Conservation (phyloP, 35 echinoderm and acorn worm species). For the Diadema setosum region DNA sequence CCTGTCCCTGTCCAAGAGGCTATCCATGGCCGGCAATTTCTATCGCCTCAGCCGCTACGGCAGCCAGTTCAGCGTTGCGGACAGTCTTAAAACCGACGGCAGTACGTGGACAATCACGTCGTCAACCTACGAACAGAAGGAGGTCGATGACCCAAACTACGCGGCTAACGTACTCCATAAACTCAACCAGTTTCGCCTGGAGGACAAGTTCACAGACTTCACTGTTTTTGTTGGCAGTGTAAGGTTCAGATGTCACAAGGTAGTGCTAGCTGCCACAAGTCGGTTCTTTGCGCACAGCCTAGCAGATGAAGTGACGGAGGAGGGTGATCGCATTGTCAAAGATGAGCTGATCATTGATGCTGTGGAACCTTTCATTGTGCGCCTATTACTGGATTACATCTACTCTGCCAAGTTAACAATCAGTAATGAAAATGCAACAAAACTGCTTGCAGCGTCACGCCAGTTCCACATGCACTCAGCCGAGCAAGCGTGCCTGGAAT, state of each 20-base stretch:
- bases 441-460: constrained; percentile 62
- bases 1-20: constrained; percentile 65
- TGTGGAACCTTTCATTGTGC: constrained; percentile 69
- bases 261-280: constrained; percentile 84
- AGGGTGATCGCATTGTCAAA: constrained; percentile 50
- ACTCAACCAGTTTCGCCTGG: constrained; percentile 54
- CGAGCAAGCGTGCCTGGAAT: constrained; percentile 87
- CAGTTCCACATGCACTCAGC: constrained; percentile 85
- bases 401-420: constrained; percentile 91
- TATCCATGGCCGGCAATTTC: constrained; percentile 61
- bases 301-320: constrained; percentile 73
- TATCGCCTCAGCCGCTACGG: constrained; percentile 79
- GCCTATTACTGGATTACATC: constrained; percentile 82
- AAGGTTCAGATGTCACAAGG: constrained; percentile 82
- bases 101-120: constrained; percentile 90
- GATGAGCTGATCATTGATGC: constrained; percentile 69
- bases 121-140: constrained; percentile 66
- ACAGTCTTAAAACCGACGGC: constrained; percentile 82
- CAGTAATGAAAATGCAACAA: constrained; percentile 68
- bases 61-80: constrained; percentile 74
- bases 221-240: constrained; percentile 62
- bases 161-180: constrained; percentile 89
- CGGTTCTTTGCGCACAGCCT: constrained; percentile 78
- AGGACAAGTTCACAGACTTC: constrained; percentile 84
- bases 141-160: constrained; percentile 95